Evolutionary conservation across 1,140 invertebrate species (phyloP), one percentile per base, ranked within the genome.

Genomic region (Lepidurus couesii): DNA sequence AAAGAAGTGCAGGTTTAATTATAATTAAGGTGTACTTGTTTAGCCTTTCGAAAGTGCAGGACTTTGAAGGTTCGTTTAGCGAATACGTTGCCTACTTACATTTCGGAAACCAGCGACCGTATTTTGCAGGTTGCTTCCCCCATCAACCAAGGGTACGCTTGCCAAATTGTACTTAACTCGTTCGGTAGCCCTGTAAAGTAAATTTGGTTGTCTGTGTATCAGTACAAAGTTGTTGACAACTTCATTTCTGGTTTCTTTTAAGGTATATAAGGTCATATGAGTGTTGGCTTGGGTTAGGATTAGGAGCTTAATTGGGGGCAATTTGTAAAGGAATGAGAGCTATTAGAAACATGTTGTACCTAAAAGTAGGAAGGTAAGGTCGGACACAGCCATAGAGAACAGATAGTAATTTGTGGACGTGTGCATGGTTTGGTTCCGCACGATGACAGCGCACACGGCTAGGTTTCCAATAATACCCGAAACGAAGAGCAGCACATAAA

Each of bases 301-400:
- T 34, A 34, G 34, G 34, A 34, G 34, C 34, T 2, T 34, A 34
- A 34, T 34, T 4, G 1, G 34, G 3, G 34, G 34, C 34, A 34
- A 34, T 34, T 3, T 34, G 34, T 34, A 34, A 34, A 34, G 34
- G 3, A 34, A 34, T 34, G 34, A 34, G 34, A 4, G 34, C 34
- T 3, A 4, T 34, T 34, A 3, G 34, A 34, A 34, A 34, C 34
- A 34, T 34, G 34, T 34, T 21, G 1, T 77, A 81, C 88, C 88
- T 9, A 89, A 80, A 1, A 88, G 75, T 7, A 99, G 88, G 6
- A 98, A 86, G 9, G 98, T 85, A 34, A 99, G 87, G 84, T 99
- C 97, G 0, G 95, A 96, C 73, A 98, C 87, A 7, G 97, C 95
- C 82, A 99, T 87, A 83, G 91, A 94, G 84, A 96, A 97, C 73